Conservation (phyloP, 2,888 invertebrate genomes). For the Tenthredo mesomela region DNA sequence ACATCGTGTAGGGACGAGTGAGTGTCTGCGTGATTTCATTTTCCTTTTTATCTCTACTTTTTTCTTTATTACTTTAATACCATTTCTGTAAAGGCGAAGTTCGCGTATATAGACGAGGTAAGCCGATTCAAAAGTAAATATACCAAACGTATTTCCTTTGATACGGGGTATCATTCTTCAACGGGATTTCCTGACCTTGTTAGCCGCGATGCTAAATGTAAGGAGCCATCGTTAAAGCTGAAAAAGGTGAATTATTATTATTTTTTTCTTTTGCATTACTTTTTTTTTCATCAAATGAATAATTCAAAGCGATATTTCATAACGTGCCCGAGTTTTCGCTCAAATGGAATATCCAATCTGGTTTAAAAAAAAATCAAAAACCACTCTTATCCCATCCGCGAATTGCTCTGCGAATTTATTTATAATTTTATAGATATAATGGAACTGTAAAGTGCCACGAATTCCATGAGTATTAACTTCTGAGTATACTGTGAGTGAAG, state of each 20-base stretch:
- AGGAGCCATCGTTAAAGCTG: conserved; percentile 18
- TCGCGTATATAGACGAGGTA: conserved; percentile 31
- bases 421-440: background rate
- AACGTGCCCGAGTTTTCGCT: background rate
- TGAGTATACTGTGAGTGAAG: background rate
- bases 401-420: background rate
- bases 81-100: conserved; percentile 21
- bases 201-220: conserved; percentile 19
- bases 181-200: conserved; percentile 39
- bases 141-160: conserved; percentile 44
- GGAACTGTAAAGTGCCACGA: background rate
- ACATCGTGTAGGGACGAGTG: conserved; percentile 19
- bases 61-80: conserved; percentile 15
- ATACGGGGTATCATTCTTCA: conserved; percentile 22
- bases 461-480: background rate
- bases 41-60: conserved; percentile 27
- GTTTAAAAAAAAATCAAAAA: background rate
- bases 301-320: background rate
- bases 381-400: background rate
- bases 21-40: conserved; percentile 42
- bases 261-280: background rate
- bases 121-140: conserved; percentile 40
- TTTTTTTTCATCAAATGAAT: conserved; percentile 10
- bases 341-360: background rate
- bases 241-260: background rate